Base-by-base conservation (phyloP, 2,888 invertebrate species). In the Sabatieria punctata region DNA sequence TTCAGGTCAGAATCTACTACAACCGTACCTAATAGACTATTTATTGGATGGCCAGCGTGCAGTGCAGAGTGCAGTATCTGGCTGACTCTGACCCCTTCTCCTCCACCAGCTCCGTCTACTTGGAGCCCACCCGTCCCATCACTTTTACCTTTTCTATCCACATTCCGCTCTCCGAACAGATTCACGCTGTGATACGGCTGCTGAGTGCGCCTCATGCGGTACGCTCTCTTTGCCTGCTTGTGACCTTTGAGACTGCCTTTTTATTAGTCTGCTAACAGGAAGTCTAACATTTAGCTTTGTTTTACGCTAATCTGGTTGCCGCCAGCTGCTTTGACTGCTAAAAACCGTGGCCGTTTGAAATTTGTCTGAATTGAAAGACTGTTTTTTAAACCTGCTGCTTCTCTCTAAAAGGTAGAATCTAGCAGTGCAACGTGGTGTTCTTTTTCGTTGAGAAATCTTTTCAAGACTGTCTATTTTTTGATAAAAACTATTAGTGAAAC, bases 11-110 rank as follows among this genome's bases (percentile, higher is more conserved):
- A n/a, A n/a, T n/a, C n/a, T n/a, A n/a, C n/a, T n/a, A n/a, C n/a
- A n/a, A n/a, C n/a, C n/a, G n/a, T n/a, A n/a, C n/a, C n/a, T n/a
- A n/a, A n/a, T n/a, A n/a, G n/a, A n/a, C n/a, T n/a, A n/a, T n/a
- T n/a, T n/a, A n/a, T n/a, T n/a, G n/a, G n/a, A 33, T 33, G 33
- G 33, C 33, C 13, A n/a, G 13, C n/a, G 15, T 51, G 4, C 25
- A 23, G 24, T 53, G 52, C 37, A 38, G 89, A 65, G 84, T 95
- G 58, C 93, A 95, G 72, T 97, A 83, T 72, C 74, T 97, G 65
- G 84, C 91, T 72, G 97, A 97, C 73, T 78, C 83, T 67, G 93
- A 97, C 73, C 95, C 95, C 51, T 93, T 97, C 70, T 83, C 82
- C 66, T 82, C 83, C 63, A 71, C 72, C 27, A 69, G 68, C 52